A percentile compares a stretch with the other conserved stretches of the same genome.
phyloP scores from a whole-genome alignment of 2,113 vertebrate genomes.

The Halcyon malimbica region DNA sequence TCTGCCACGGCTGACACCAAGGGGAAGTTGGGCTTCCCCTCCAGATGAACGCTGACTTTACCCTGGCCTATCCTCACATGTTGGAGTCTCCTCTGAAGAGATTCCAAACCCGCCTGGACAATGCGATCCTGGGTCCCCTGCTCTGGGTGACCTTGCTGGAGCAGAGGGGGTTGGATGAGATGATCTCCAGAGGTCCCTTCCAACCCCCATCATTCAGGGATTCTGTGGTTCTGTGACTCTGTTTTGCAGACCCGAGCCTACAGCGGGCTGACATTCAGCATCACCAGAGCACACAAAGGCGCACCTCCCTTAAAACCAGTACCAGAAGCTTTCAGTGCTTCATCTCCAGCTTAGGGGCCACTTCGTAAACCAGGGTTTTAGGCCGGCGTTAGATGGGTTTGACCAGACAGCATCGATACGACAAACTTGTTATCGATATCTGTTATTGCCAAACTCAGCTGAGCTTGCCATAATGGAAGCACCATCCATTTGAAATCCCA shows the following conservation, averaged over 20 bases:
- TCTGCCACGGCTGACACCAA: neutral
- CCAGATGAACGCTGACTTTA: neutral
- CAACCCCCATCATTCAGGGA: neutral
- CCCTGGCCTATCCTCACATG: neutral
- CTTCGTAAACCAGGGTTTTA: neutral
- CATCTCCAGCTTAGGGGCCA: neutral
- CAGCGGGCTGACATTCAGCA: neutral
- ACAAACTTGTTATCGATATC: slow-evolving; percentile 53
- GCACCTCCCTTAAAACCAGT: neutral
- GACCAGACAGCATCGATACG: neutral
- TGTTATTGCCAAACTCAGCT: neutral
- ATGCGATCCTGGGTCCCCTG: neutral
- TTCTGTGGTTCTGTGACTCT: neutral
- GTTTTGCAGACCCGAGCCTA: neutral
- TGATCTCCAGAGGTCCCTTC: neutral
- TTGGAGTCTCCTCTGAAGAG: neutral
- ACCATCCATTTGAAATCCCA: slow-evolving; percentile 47
- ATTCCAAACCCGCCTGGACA: neutral
- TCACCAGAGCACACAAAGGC: neutral
- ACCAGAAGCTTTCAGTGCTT: neutral
- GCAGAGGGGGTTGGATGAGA: neutral
- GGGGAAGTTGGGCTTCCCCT: neutral
- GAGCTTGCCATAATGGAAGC: neutral
- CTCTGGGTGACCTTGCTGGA: neutral
- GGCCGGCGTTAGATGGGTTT: neutral